phyloP scores from a whole-genome alignment of 2,113 vertebrate species.

The Mustela lutreola region DNA sequence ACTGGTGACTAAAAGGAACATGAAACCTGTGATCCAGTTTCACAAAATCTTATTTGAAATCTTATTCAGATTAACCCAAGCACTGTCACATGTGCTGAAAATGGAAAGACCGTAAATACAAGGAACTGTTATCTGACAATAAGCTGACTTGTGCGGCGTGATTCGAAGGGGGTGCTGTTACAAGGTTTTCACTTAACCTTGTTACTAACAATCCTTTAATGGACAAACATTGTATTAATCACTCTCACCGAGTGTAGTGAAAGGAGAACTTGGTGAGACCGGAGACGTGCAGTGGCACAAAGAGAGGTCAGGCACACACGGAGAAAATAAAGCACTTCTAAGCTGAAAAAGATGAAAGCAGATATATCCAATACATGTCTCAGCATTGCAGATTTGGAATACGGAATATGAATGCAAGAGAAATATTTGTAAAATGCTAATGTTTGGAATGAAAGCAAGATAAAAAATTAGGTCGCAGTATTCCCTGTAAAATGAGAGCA shows the following conservation, averaged over 20 bases:
- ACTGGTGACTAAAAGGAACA: not conserved
- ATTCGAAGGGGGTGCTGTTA: not conserved
- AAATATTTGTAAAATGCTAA: slow-evolving; percentile 23
- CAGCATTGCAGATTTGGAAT: not conserved
- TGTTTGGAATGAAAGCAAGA: not conserved
- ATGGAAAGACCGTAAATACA: slow-evolving; percentile 14
- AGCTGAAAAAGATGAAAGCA: slow-evolving; percentile 60
- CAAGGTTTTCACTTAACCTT: slow-evolving; percentile 37
- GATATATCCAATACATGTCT: not conserved
- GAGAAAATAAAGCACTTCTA: slow-evolving; percentile 62
- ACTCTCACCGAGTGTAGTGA: not conserved
- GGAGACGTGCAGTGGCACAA: slow-evolving; percentile 38
- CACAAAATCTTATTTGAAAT: not conserved
- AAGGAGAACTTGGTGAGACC: slow-evolving; percentile 40
- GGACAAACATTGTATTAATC: slow-evolving; percentile 39
- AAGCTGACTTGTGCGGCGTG: not conserved
- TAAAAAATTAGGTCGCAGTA: slow-evolving; percentile 29
- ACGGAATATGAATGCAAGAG: not conserved
- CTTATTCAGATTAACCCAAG: not conserved
- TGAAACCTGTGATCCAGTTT: not conserved
- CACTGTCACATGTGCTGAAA: not conserved
- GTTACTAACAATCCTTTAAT: slow-evolving; percentile 9
- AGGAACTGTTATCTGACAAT: not conserved
- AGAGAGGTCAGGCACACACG: slow-evolving; percentile 22
- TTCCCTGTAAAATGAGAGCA: not conserved